These are phyloP conservation scores for Byasa hedistus DNA, from an alignment of 2,888 invertebrate species.

Conservation along the genomic window DNA sequence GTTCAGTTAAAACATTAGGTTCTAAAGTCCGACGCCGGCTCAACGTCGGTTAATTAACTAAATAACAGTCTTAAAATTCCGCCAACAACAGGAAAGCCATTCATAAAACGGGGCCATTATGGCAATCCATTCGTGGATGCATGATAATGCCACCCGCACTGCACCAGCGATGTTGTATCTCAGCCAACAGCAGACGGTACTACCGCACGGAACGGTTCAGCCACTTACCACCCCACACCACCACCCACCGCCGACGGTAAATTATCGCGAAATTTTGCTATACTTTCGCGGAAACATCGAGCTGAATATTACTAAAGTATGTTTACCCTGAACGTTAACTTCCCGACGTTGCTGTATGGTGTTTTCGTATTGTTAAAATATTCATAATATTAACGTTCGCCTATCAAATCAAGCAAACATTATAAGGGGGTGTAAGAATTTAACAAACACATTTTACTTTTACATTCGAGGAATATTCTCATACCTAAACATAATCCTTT, in stretches of 20 bases:
- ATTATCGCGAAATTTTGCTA: slow-evolving; percentile 18
- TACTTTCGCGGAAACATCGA: slow-evolving; percentile 22
- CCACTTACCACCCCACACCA: slow-evolving; percentile 23
- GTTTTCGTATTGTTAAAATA: slow-evolving; percentile 21
- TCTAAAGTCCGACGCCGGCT: slow-evolving; percentile 7
- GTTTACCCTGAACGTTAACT: slow-evolving; percentile 11
- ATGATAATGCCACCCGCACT: slow-evolving; percentile 25
- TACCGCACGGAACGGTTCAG: slow-evolving; percentile 19
- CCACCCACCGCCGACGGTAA: slow-evolving; percentile 9
- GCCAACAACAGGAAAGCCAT: slow-evolving; percentile 25
- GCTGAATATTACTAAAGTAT: slow-evolving; percentile 13
- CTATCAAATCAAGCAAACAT: slow-evolving; percentile 16
- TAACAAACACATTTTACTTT: neutral
- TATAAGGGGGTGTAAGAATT: slow-evolving; percentile 5
- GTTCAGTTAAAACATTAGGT: slow-evolving; percentile 14
- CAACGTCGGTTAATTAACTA: slow-evolving; percentile 26
- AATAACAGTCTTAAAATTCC: slow-evolving; percentile 27
- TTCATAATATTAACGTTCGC: slow-evolving; percentile 12
- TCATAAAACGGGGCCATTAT: slow-evolving; percentile 25
- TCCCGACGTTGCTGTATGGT: slow-evolving; percentile 5
- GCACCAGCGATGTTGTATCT: slow-evolving; percentile 13
- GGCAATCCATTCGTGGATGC: slow-evolving; percentile 25
- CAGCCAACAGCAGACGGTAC: slow-evolving; percentile 1
- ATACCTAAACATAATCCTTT: neutral
- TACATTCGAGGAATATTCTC: too few species aligned